A percentile compares a stretch with the other conserved stretches of the same genome.
phyloP scores from a whole-genome alignment of 2,888 invertebrate genomes.

The Drosophila atripex region DNA sequence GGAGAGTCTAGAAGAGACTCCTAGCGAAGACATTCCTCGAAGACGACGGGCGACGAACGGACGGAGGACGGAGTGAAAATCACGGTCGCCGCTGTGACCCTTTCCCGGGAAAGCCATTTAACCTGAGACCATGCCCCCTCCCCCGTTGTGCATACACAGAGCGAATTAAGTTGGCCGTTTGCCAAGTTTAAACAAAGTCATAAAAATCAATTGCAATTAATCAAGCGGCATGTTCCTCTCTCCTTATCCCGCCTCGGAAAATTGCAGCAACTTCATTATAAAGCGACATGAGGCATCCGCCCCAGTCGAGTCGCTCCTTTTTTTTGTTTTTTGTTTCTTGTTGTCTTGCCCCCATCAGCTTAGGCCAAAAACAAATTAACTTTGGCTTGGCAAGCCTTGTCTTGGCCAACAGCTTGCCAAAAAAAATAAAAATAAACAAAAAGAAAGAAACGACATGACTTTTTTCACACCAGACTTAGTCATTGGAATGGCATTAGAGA shows the following conservation, averaged over 20 bases:
- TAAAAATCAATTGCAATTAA: conserved; percentile 68
- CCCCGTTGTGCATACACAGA: conserved; percentile 6
- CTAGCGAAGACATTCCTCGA: conserved; percentile 18
- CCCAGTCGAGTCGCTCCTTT: conserved; percentile 3
- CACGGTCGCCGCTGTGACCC: conserved; percentile 20
- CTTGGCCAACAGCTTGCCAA: conserved; percentile 17
- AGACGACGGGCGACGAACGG: conserved; percentile 2
- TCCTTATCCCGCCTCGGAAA: not conserved
- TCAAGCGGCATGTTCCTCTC: conserved; percentile 44
- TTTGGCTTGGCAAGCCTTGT: conserved; percentile 34
- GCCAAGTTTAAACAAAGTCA: conserved; percentile 53
- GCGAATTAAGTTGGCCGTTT: conserved; percentile 21
- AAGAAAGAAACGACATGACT: not conserved
- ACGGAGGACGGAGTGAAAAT: conserved; percentile 23
- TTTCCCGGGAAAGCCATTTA: conserved; percentile 32
- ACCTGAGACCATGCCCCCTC: not conserved
- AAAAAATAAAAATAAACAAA: too few relatives aligned
- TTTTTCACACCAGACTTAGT: conserved; percentile 18
- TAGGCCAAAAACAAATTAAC: conserved; percentile 33
- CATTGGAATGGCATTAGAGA: conserved; percentile 10
- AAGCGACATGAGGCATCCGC: conserved; percentile 42
- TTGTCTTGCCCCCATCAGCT: not conserved
- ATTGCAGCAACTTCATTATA: conserved; percentile 38
- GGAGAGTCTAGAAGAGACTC: conserved; percentile 16
- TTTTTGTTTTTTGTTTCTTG: too few relatives aligned